A percentile compares a stretch with the other conserved stretches of the same genome.
These are phyloP conservation scores for Mechanitis messenoides DNA, from an alignment of 2,888 invertebrate species.

Conservation along the genomic window DNA sequence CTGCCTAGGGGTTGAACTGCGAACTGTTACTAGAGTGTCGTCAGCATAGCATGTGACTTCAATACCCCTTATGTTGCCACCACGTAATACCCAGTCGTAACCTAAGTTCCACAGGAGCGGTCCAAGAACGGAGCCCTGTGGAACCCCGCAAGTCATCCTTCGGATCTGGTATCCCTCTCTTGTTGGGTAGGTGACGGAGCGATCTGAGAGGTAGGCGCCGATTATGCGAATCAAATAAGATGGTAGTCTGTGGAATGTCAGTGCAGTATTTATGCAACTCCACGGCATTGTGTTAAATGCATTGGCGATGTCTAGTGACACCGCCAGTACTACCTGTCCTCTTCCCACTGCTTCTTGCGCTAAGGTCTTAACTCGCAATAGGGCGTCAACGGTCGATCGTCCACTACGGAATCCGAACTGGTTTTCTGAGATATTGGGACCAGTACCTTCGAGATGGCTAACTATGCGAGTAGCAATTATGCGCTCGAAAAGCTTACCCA, in stretches of 20 bases:
- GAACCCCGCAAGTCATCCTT: too few species aligned
- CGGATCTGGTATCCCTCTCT: too few species aligned
- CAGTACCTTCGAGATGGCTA: constrained; percentile 13
- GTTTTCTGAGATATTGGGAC: constrained; percentile 13
- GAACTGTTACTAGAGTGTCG: neutral
- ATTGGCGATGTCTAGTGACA: constrained; percentile 31
- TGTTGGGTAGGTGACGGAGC: too few species aligned
- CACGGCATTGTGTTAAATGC: constrained; percentile 33
- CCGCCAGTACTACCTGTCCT: constrained; percentile 27
- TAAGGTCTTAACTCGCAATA: constrained; percentile 11
- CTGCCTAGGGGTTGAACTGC: neutral
- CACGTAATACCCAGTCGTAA: too few species aligned
- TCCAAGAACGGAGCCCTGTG: too few species aligned
- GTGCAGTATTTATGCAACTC: constrained; percentile 27
- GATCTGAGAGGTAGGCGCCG: too few species aligned
- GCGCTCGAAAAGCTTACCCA: constrained; percentile 27
- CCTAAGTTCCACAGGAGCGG: too few species aligned
- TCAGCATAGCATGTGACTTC: neutral
- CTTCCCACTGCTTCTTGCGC: constrained; percentile 14
- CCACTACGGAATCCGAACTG: constrained; percentile 19
- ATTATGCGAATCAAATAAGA: constrained; percentile 14
- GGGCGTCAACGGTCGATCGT: constrained; percentile 20
- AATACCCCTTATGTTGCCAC: too few species aligned
- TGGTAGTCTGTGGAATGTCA: constrained; percentile 28
- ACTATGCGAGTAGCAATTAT: constrained; percentile 21